Conservation (phyloP, 2,888 invertebrate species). For the Drosophila nr. medialis region DNA sequence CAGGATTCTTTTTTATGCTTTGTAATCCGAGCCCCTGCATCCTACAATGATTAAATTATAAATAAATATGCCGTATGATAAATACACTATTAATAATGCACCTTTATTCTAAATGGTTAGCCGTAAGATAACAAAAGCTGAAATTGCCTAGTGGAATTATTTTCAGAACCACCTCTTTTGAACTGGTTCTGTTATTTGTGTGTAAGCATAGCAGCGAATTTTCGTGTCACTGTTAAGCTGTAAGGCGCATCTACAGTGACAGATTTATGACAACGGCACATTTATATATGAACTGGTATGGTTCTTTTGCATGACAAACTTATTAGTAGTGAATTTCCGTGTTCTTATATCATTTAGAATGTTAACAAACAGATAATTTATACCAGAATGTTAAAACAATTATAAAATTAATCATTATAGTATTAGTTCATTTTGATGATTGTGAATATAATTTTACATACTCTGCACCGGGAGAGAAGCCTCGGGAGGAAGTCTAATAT, state of each 20-base stretch:
- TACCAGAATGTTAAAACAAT: background rate
- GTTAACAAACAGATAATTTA: background rate
- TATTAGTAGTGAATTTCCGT: background rate
- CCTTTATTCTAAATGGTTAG: background rate
- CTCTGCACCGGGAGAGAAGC: too few relatives aligned
- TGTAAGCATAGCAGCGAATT: background rate
- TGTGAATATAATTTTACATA: too few relatives aligned
- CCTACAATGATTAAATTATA: conserved; percentile 68
- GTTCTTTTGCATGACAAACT: background rate
- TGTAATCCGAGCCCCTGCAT: conserved; percentile 91
- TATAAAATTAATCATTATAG: background rate
- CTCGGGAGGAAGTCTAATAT: too few relatives aligned
- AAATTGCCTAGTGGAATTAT: background rate
- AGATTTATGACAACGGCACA: background rate
- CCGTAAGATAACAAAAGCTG: background rate
- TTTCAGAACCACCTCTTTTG: background rate
- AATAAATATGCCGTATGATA: background rate
- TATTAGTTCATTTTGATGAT: background rate
- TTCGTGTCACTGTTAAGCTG: background rate
- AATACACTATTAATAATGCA: background rate
- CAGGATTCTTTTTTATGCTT: conserved; percentile 91
- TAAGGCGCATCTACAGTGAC: background rate
- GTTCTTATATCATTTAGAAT: background rate
- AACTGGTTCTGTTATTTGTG: conserved; percentile 1
- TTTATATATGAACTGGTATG: background rate